Percentiles rank a stretch among this genome's conserved stretches.
These are phyloP conservation scores for Callosobruchus maculatus DNA, from an alignment of 2,888 invertebrate genomes.

Conservation along the genomic window DNA sequence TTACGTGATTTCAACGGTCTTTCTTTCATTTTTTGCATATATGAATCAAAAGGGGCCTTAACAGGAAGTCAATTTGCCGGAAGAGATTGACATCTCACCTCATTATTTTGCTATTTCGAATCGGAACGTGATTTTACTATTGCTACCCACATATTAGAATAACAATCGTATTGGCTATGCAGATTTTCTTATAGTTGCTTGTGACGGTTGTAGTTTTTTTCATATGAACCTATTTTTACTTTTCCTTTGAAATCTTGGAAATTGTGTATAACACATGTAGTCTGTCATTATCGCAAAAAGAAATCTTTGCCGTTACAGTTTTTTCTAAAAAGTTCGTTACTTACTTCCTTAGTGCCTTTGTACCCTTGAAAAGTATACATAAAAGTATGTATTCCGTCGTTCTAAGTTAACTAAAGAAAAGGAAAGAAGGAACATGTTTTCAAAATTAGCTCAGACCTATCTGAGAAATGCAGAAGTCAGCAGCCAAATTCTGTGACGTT, in stretches of 20 bases:
- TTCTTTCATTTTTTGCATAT: slow-evolving; percentile 22
- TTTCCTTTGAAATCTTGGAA: not conserved
- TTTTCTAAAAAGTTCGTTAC: not conserved
- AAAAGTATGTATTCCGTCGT: not conserved
- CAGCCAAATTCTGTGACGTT: too few species aligned
- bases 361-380: not conserved
- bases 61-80: slow-evolving; percentile 39
- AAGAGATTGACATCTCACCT: slow-evolving; percentile 39
- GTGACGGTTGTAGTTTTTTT: not conserved
- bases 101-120: slow-evolving; percentile 25
- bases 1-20: slow-evolving; percentile 22
- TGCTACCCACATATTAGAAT: not conserved
- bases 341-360: not conserved
- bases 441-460: too few species aligned
- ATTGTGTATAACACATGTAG: not conserved
- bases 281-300: not conserved
- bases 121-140: not conserved
- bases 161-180: not conserved
- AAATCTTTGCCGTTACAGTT: not conserved
- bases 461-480: too few species aligned
- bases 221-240: not conserved
- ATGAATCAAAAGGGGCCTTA: slow-evolving; percentile 21
- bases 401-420: not conserved
- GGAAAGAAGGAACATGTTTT: too few species aligned
- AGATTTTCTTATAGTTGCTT: not conserved